phyloP scores from a whole-genome alignment of 2,888 invertebrate genomes.

The Didymodactylos carnosus region DNA sequence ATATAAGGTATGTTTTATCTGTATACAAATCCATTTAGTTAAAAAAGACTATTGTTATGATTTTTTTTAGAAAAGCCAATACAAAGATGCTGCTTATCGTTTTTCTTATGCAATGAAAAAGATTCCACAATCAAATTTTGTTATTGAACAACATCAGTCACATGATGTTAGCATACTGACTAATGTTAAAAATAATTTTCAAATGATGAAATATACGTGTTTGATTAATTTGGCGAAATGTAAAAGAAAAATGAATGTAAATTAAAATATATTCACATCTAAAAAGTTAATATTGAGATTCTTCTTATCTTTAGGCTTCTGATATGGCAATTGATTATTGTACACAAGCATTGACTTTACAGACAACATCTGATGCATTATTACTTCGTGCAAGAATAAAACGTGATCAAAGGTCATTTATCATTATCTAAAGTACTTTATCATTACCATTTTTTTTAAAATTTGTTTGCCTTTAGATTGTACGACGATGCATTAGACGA shows the following conservation, averaged over 20 bases:
- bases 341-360: not conserved
- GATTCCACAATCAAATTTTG: too few relatives aligned
- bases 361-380: not conserved
- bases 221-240: slow-evolving; percentile 72
- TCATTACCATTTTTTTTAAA: not conserved
- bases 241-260: slow-evolving; percentile 76
- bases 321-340: not conserved
- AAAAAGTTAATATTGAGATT: not conserved
- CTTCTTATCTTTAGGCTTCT: not conserved
- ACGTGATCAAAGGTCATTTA: not conserved
- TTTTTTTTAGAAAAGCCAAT: slow-evolving; percentile 57
- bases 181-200: slow-evolving; percentile 23
- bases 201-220: slow-evolving; percentile 55
- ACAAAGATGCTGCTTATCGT: slow-evolving; percentile 76
- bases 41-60: too few relatives aligned
- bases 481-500: not conserved
- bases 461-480: not conserved
- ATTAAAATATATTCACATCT: not conserved
- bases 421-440: not conserved
- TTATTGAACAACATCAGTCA: slow-evolving; percentile 21
- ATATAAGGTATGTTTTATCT: slow-evolving; percentile 43
- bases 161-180: too few relatives aligned
- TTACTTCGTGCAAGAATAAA: not conserved
- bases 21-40: too few relatives aligned
- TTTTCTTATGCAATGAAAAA: slow-evolving; percentile 84